Conservation (phyloP, 2,888 invertebrate species). For the Hirtodrosophila confusa region DNA sequence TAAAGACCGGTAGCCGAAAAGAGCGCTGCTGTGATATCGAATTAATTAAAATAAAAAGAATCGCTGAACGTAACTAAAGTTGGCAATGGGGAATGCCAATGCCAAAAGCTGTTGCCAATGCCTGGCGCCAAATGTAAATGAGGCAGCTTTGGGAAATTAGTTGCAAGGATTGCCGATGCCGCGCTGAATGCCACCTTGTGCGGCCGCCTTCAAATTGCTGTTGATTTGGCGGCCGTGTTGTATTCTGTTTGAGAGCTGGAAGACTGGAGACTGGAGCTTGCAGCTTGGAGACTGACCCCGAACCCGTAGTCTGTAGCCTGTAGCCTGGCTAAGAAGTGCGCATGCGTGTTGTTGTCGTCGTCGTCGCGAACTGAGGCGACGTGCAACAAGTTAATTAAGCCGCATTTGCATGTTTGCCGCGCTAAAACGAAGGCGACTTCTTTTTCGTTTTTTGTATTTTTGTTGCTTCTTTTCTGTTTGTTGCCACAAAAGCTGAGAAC, state of each 20-base stretch:
- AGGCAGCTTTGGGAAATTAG: conserved; percentile 61
- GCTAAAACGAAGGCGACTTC: conserved; percentile 19
- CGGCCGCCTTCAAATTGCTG: conserved; percentile 75
- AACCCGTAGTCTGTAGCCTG: conserved; percentile 21
- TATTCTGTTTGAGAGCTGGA: conserved; percentile 39
- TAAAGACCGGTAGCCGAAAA: conserved; percentile 75
- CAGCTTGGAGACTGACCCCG: conserved; percentile 47
- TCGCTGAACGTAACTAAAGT: background rate
- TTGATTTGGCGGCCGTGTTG: conserved; percentile 76
- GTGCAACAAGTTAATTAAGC: conserved; percentile 83
- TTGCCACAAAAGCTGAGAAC: conserved; percentile 48
- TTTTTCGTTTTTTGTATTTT: conserved; percentile 7
- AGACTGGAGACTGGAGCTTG: conserved; percentile 49
- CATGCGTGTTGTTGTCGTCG: conserved; percentile 54
- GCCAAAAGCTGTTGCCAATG: conserved; percentile 4
- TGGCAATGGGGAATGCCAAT: no score
- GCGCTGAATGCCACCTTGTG: conserved; percentile 66
- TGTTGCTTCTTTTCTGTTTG: no score
- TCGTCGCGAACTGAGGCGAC: conserved; percentile 62
- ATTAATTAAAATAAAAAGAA: conserved; percentile 67
- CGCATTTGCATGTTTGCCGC: conserved; percentile 81
- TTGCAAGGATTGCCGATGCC: conserved; percentile 45
- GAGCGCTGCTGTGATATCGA: conserved; percentile 76
- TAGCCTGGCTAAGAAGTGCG: conserved; percentile 49
- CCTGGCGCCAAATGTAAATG: conserved; percentile 78